Evolutionary conservation across 2,113 vertebrate genomes (phyloP), one percentile per base, ranked within the genome.

Genomic region (Apodemus sylvaticus): DNA sequence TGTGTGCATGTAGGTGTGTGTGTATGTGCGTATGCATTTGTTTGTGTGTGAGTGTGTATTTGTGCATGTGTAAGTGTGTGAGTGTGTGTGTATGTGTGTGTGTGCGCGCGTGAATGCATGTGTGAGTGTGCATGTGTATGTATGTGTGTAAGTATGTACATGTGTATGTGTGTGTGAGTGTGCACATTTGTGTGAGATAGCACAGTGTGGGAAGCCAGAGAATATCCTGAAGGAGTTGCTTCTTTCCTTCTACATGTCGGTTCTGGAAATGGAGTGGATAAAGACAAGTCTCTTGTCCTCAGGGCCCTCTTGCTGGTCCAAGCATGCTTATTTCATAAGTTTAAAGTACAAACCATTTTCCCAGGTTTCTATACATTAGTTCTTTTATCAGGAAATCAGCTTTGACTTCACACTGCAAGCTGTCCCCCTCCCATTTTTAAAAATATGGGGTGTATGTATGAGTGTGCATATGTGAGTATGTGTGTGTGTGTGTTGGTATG

Each of bases 311-410:
- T 45, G n/a, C 8, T 85, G 60, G 16, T 16, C 60, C 60, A 45
- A 0, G n/a, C 62, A 58, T 62, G 7, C 81, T 62, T 45, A 39
- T 36, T 96, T 93, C 55, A 51, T 76, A 92, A 96, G 86, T 93
- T 58, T 64, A 48, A 68, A 66, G 24, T 77, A 66, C 53, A 91
- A 64, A 86, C n/a, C 48, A 22, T 89, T 94, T 62, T 31, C 68
- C 58, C 68, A 42, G 58, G 22, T 71, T 88, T 82, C 29, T 79
- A 60, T 22, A 71, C 29, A 86, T 83, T 82, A 13, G 0, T 86
- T 81, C 70, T 68, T 82, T 93, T 83, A 83, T 95, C 91, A 85
- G 90, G n/a, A 93, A 94, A 90, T 95, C 79, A 90, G 87, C n/a
- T 94, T 94, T 95, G 70, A 66, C 86, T 71, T 42, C 29, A 0